phyloP scores from a whole-genome alignment of 1,140 invertebrate genomes.

The Lepidurus arcticus region DNA sequence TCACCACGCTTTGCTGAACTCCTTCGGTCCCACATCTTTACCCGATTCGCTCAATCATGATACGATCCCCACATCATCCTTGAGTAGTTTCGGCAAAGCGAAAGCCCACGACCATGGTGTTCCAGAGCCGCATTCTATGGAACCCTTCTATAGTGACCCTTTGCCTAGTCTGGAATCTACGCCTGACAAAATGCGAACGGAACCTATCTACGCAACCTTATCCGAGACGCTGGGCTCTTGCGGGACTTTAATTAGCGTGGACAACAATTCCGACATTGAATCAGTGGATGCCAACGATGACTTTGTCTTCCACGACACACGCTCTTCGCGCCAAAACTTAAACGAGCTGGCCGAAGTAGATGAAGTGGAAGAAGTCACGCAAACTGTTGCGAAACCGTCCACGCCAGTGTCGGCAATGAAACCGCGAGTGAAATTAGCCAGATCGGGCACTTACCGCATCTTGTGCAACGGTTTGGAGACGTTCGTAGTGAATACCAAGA shows the following conservation, averaged over 20 bases:
- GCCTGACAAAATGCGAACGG: conserved; percentile 40
- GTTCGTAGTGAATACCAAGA: background rate
- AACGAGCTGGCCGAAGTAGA: conserved; percentile 22
- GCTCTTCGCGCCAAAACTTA: conserved; percentile 34
- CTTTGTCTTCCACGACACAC: conserved; percentile 54
- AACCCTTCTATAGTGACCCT: conserved; percentile 34
- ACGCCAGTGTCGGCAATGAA: no score
- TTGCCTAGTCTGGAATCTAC: conserved; percentile 33
- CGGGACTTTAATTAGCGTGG: conserved; percentile 44
- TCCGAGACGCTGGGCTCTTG: conserved; percentile 43
- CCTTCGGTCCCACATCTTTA: conserved; percentile 5
- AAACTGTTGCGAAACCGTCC: conserved; percentile 20
- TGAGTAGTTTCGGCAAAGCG: background rate
- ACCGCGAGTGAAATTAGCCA: conserved; percentile 31
- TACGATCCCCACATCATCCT: background rate
- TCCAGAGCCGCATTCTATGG: conserved; percentile 22
- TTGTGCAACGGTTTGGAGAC: conserved; percentile 31
- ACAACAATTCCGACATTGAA: conserved; percentile 50
- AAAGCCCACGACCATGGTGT: conserved; percentile 23
- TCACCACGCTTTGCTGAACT: conserved; percentile 21
- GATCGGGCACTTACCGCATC: conserved; percentile 34
- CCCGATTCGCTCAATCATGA: background rate
- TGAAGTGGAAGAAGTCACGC: background rate
- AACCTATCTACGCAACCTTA: conserved; percentile 53
- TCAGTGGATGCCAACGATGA: conserved; percentile 58